phyloP scores from a whole-genome alignment of 1,140 invertebrate genomes.

The Plutomurus gul region DNA sequence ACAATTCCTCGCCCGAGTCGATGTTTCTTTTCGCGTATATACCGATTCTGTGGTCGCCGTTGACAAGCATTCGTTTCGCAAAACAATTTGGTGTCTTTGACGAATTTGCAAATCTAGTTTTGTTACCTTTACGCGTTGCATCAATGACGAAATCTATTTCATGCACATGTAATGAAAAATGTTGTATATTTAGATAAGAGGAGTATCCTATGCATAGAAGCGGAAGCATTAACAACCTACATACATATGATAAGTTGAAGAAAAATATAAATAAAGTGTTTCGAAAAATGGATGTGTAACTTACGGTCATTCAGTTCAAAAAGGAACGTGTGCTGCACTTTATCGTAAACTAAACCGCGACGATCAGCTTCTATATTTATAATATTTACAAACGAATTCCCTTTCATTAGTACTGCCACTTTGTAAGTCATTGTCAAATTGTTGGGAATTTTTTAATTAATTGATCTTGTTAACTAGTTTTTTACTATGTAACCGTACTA shows the following conservation, averaged over 20 bases:
- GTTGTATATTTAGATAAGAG: too few relatives aligned
- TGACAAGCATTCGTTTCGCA: conserved; percentile 66
- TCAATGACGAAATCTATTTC: conserved; percentile 65
- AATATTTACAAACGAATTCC: too few relatives aligned
- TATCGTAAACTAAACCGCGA: conserved; percentile 68
- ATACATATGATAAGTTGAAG: not conserved
- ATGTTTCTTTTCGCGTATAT: conserved; percentile 67
- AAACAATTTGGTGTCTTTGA: conserved; percentile 68
- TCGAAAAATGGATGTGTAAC: conserved; percentile 20
- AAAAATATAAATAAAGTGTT: not conserved
- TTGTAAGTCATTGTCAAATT: too few relatives aligned
- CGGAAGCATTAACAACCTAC: not conserved
- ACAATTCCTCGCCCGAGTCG: conserved; percentile 64
- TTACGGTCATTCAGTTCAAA: conserved; percentile 66
- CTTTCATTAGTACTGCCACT: too few relatives aligned
- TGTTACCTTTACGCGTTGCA: conserved; percentile 68
- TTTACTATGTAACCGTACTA: too few relatives aligned
- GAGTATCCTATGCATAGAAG: too few relatives aligned
- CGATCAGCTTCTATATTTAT: conserved; percentile 69
- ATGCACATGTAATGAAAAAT: not conserved
- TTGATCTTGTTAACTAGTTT: too few relatives aligned
- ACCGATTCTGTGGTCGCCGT: conserved; percentile 69
- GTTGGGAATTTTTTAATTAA: too few relatives aligned
- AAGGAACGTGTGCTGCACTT: conserved; percentile 67
- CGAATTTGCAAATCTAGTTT: conserved; percentile 69